Percentiles rank a stretch among this genome's conserved stretches.
These are phyloP conservation scores for Schizothorax lantsangensis DNA, from an alignment of 2,797 vertebrate species.

Conservation along the genomic window DNA sequence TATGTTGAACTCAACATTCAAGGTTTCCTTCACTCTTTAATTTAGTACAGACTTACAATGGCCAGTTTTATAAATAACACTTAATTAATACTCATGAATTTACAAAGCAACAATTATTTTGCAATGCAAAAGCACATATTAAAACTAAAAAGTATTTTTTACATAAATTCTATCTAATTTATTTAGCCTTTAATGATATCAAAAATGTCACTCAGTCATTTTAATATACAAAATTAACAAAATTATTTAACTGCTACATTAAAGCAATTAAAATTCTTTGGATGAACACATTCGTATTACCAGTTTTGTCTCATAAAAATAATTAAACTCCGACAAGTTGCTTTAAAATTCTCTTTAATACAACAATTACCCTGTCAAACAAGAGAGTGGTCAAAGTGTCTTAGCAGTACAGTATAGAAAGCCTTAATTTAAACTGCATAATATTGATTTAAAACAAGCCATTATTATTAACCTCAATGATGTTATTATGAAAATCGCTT, in stretches of 20 bases:
- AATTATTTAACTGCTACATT: not conserved
- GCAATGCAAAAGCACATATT: not conserved
- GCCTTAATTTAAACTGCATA: constrained; percentile 11
- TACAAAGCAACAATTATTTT: not conserved
- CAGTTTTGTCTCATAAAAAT: constrained; percentile 9
- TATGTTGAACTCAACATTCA: not conserved
- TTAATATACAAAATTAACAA: not conserved
- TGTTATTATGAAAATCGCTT: constrained; percentile 22
- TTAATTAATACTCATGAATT: not conserved
- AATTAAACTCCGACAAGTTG: constrained; percentile 11
- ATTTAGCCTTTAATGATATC: not conserved
- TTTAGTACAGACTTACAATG: not conserved
- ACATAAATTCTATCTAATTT: too few relatives aligned
- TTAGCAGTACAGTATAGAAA: constrained; percentile 2
- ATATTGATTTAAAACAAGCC: constrained; percentile 41
- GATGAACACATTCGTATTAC: constrained; percentile 13
- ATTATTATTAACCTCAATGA: constrained; percentile 32
- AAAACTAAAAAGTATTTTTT: not conserved
- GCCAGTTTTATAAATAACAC: not conserved
- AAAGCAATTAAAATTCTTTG: not conserved
- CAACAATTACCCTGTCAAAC: not conserved
- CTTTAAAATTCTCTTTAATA: constrained; percentile 19
- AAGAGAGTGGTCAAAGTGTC: not conserved
- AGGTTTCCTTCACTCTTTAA: not conserved
- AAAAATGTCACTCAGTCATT: not conserved